Evolutionary conservation across 2,113 vertebrate species (phyloP).

Genomic region (Tauraco erythrolophus): DNA sequence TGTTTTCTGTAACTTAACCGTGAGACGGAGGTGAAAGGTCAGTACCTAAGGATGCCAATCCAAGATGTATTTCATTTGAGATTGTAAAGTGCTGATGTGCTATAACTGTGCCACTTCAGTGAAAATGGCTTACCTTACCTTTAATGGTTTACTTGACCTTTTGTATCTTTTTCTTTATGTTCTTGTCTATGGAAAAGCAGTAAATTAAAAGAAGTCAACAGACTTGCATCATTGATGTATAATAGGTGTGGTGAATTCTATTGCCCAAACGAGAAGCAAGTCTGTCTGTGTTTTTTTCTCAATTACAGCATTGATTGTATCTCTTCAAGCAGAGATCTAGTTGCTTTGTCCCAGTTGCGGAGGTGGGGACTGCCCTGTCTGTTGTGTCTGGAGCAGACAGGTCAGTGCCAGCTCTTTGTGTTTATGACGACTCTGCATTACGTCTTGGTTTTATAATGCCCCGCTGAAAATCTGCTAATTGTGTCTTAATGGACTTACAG

Average conservation of each 20-base stretch:
- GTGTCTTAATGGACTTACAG: not conserved
- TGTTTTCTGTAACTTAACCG: accelerated
- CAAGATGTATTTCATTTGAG: not conserved
- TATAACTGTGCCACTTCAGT: not conserved
- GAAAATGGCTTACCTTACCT: not conserved
- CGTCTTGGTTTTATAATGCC: not conserved
- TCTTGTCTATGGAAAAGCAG: not conserved
- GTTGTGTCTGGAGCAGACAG: not conserved
- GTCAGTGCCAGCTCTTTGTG: not conserved
- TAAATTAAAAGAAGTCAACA: not conserved
- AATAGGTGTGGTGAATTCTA: not conserved
- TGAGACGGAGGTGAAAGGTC: not conserved
- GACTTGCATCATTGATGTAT: not conserved
- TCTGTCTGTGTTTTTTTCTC: not conserved
- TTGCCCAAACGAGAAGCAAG: not conserved
- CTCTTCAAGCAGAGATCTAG: not conserved
- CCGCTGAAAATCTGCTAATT: not conserved
- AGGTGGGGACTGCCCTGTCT: not conserved
- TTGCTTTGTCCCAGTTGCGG: not conserved
- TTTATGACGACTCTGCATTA: not conserved
- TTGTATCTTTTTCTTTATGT: not conserved
- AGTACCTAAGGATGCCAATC: not conserved
- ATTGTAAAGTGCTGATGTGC: accelerated
- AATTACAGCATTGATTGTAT: not conserved
- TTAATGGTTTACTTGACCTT: constrained; percentile 2